Base-by-base conservation (phyloP, 1,140 invertebrate species). In the Pogonus chalceus region DNA sequence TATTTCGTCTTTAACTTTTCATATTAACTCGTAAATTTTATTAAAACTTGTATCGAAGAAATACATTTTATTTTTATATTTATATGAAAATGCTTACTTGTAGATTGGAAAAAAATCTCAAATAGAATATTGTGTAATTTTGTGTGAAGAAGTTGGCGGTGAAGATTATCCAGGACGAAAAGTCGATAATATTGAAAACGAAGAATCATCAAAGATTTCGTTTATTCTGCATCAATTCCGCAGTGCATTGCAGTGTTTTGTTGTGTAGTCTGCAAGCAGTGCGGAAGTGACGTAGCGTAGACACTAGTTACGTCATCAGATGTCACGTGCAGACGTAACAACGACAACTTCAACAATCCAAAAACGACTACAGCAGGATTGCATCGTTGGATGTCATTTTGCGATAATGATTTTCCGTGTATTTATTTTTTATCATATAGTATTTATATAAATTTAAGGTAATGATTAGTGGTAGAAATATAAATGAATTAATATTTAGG, bases 241-340 rank as follows among this genome's bases (percentile, higher is more conserved):
- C 88, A 88, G 87, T 90, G 87, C 86, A 90, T 90, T 90, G 87
- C 86, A 90, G 87, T 87, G 81, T 82, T 77, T 43, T 76, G 63
- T 65, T 75, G 70, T 64, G 74, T 76, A 74, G 66, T 77, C 85
- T 88, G 87, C 86, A 89, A 88, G 86, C 86, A 87, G 80, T 85
- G 85, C 84, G 86, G 87, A 85, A 86, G 82, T 88, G 87, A 87
- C 37, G 37, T 43, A 16, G 18, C 37, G 37, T 16, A 12, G 26
- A 9, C 7, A 16, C 37, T 43, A 7, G 18, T 16, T 12, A 31
- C 26, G 4, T 10, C 37, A 43, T 16, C 37, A 16, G 37, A 43
- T 43, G 37, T 43, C 37, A 43, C 37, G 37, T 43, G 37, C 9
- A 12, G 26, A 4, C 26, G 4, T 31, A 31, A 4, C 26, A 31